A percentile compares a stretch with the other conserved stretches of the same genome.
These are phyloP conservation scores for Drosophila mimica DNA, from an alignment of 2,888 invertebrate genomes.

Conservation along the genomic window DNA sequence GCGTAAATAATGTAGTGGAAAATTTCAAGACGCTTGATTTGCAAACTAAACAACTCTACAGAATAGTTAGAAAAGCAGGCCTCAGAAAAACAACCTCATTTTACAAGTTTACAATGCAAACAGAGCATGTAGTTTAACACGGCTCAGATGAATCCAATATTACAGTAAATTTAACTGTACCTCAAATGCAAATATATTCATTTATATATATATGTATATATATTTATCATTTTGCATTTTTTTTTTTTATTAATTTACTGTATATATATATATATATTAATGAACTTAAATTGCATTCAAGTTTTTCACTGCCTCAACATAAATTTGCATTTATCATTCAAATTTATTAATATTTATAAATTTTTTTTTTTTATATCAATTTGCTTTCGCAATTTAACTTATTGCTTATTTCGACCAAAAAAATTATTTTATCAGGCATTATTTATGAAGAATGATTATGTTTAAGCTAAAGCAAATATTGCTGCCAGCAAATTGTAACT, in stretches of 20 bases:
- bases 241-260: too few relatives aligned
- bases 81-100: constrained; percentile 10
- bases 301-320: not conserved
- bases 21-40: constrained; percentile 46
- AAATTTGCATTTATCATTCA: not conserved
- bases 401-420: too few relatives aligned
- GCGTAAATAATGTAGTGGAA: constrained; percentile 64
- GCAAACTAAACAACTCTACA: constrained; percentile 10
- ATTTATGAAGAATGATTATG: too few relatives aligned
- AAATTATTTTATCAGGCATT: too few relatives aligned
- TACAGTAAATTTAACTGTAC: not conserved
- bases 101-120: not conserved
- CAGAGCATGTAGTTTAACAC: not conserved
- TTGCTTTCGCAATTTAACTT: not conserved
- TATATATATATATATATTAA: too few relatives aligned
- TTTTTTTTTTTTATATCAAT: not conserved
- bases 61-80: constrained; percentile 2
- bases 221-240: too few relatives aligned
- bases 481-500: not conserved
- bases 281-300: not conserved
- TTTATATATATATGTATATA: too few relatives aligned
- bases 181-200: not conserved
- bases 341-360: not conserved
- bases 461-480: not conserved
- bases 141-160: not conserved